Base-by-base conservation (phyloP, 2,113 vertebrate genomes). In the Paramisgurnus dabryanus region DNA sequence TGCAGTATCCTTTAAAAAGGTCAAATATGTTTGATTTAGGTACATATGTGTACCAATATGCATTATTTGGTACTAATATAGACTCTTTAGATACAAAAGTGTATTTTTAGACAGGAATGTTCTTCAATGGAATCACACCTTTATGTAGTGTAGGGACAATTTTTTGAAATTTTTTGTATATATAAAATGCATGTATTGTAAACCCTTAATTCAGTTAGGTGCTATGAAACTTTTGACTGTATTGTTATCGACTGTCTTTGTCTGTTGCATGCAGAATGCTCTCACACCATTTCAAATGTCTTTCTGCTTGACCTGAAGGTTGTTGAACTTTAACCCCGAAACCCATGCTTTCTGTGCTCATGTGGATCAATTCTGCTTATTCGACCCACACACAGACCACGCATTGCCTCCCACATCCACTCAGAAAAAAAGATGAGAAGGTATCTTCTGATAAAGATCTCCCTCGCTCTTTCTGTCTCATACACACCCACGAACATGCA, bases 361-460 rank as follows among this genome's bases (percentile, higher is more conserved):
- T 10, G 40, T 40, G 7, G 6, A 3, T 76, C 27, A 13, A 65
- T 63, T 70, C 72, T 50, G 57, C 17, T 41, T 64, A 41, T 75
- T 61, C 27, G 64, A 63, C 49, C 64, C 74, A 27, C 39, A 45
- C 55, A 58, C 17, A 15, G 12, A 45, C 43, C 50, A n/a, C 17
- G 18, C 11, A 15, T 63, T 74, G 22, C 57, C 53, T 64, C 73
- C 61, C 40, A 47, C 55, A 74, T 67, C 57, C 74, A 78, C 17
- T 7, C 1, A 45, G 47, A 40, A 41, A 61, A 61, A 65, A 66
- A 80, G 64, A 79, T 17, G 40, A 67, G 64, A 55, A 53, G 13
- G 34, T 79, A 64, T 68, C 67, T 57, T 69, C 17, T 66, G 69
- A 84, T 84, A 81, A 73, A 81, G 74, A 84, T 81, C 67, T 79